Conservation (phyloP, 2,888 invertebrate genomes). For the Zygothrica quintamaculata region DNA sequence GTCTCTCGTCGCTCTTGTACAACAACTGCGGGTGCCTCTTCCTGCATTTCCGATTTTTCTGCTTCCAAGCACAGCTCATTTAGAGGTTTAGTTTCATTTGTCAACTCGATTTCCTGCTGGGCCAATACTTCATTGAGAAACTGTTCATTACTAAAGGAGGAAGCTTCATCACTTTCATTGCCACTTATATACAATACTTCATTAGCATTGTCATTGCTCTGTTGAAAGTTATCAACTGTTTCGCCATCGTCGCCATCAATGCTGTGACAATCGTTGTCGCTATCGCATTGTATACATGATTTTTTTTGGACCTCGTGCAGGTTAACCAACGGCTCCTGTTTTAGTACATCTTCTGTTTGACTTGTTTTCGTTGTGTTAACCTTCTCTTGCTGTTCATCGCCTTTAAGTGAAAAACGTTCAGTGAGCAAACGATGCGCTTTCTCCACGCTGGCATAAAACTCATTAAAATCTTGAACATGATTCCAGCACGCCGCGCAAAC, state of each 20-base stretch:
- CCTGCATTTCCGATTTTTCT: not conserved
- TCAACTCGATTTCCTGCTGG: slow-evolving; percentile 8
- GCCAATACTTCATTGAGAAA: slow-evolving; percentile 55
- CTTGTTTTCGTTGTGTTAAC: not conserved
- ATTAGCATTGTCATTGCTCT: slow-evolving; percentile 10
- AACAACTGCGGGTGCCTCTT: not conserved
- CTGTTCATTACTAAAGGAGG: slow-evolving; percentile 64
- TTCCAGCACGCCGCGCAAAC: slow-evolving; percentile 81
- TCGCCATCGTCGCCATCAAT: slow-evolving; percentile 14
- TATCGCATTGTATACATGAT: not conserved
- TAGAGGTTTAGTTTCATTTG: not conserved
- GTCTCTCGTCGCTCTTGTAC: slow-evolving; percentile 57
- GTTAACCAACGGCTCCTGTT: slow-evolving; percentile 20
- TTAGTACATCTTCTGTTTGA: not conserved
- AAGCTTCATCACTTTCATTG: slow-evolving; percentile 33
- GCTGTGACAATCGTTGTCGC: slow-evolving; percentile 11
- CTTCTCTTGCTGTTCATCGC: slow-evolving; percentile 27
- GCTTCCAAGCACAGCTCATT: not conserved
- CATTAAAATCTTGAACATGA: slow-evolving; percentile 75
- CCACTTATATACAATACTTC: slow-evolving; percentile 30
- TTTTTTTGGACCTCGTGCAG: slow-evolving; percentile 14
- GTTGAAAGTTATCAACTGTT: slow-evolving; percentile 1
- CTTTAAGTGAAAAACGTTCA: slow-evolving; percentile 72
- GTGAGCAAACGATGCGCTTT: slow-evolving; percentile 80
- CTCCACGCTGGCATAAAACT: slow-evolving; percentile 76